These are phyloP conservation scores for Tapirus indicus DNA, from an alignment of 2,797 vertebrate species.

Conservation along the genomic window DNA sequence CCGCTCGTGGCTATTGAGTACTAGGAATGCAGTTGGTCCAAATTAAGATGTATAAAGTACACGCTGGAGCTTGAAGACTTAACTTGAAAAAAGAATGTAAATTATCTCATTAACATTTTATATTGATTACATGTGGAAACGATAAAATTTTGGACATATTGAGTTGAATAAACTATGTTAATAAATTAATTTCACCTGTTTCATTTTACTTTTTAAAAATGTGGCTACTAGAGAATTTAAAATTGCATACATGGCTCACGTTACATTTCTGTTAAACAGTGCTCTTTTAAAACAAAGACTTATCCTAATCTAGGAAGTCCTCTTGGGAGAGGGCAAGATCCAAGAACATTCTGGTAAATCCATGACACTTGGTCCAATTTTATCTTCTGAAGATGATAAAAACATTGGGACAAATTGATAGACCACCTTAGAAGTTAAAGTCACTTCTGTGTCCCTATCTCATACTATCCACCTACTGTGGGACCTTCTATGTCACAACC, in stretches of 20 bases:
- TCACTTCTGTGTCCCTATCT: not conserved
- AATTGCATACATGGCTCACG: not conserved
- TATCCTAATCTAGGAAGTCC: not conserved
- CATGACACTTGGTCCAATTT: not conserved
- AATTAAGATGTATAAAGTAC: not conserved
- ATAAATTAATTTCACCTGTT: constrained; percentile 1
- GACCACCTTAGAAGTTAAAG: not conserved
- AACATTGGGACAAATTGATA: not conserved
- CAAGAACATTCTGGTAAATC: not conserved
- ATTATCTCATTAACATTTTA: not conserved
- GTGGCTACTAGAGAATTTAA: not conserved
- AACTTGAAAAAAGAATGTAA: not conserved
- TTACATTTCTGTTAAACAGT: not conserved
- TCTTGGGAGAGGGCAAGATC: not conserved
- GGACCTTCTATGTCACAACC: rapidly evolving
- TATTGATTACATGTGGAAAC: not conserved
- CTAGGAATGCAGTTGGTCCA: not conserved
- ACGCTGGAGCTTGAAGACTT: not conserved
- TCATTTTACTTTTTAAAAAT: not conserved
- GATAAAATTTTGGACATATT: not conserved
- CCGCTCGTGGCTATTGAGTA: not conserved
- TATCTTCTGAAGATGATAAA: not conserved
- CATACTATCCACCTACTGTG: rapidly evolving
- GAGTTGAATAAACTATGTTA: not conserved
- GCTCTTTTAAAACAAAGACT: not conserved